These are phyloP conservation scores for Cerastis rubricosa DNA, from an alignment of 2,888 invertebrate species.

Conservation along the genomic window DNA sequence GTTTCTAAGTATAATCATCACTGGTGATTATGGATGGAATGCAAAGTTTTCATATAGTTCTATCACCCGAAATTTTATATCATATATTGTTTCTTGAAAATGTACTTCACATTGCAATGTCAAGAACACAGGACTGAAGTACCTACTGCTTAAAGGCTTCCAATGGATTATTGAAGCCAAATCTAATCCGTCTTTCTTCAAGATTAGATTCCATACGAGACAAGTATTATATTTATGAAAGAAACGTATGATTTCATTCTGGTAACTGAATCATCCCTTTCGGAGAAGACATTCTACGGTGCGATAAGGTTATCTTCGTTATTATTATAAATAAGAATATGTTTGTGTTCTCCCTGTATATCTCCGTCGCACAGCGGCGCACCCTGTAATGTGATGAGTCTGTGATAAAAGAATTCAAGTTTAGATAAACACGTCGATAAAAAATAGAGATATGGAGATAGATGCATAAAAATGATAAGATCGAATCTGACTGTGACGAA, in stretches of 20 bases:
- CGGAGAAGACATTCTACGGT: conserved; percentile 36
- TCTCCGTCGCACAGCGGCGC: conserved; percentile 4
- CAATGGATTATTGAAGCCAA: conserved; percentile 48
- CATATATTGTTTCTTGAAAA: background rate
- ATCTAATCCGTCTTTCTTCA: conserved; percentile 65
- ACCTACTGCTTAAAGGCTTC: conserved; percentile 35
- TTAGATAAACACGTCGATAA: conserved; percentile 37
- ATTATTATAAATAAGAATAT: conserved; percentile 32
- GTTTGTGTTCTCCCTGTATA: conserved; percentile 12
- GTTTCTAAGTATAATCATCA: no score
- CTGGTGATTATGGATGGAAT: background rate
- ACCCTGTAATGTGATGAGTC: conserved; percentile 10
- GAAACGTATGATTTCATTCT: conserved; percentile 59
- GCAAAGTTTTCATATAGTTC: background rate
- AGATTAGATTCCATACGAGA: conserved; percentile 60
- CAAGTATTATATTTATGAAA: conserved; percentile 52
- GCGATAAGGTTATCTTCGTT: conserved; percentile 41
- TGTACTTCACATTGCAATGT: conserved; percentile 28
- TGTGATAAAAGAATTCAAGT: conserved; percentile 49
- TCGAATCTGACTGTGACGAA: conserved; percentile 13
- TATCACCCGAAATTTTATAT: background rate
- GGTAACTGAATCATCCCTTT: conserved; percentile 61
- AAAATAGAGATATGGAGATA: conserved; percentile 22
- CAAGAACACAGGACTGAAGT: conserved; percentile 30
- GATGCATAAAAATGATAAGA: conserved; percentile 31